Percentiles rank a stretch among this genome's conserved stretches.
Conservation (phyloP, 2,797 vertebrate genomes). For the Zalophus californianus region DNA sequence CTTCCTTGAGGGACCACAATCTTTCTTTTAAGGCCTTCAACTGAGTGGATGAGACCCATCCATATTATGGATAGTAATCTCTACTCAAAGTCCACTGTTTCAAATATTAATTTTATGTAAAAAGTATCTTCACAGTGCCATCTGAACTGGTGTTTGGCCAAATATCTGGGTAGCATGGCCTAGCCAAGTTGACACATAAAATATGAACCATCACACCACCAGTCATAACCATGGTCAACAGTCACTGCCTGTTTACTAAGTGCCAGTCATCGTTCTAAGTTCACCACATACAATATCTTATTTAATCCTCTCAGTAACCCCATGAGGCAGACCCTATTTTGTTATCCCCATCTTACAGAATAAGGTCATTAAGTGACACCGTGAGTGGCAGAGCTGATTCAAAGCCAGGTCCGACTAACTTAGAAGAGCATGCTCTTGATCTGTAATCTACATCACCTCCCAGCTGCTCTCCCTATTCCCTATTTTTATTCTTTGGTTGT, state of each 20-base stretch:
- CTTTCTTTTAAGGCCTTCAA: neutral
- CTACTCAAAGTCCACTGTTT: neutral
- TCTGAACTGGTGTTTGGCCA: neutral
- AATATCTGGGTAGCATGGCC: neutral
- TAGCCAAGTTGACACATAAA: neutral
- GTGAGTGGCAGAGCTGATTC: neutral
- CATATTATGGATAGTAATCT: neutral
- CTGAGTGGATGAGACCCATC: neutral
- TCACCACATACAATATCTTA: neutral
- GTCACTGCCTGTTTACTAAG: neutral
- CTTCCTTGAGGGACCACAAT: neutral
- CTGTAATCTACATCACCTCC: neutral
- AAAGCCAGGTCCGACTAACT: neutral
- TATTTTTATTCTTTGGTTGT: neutral
- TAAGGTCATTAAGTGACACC: neutral
- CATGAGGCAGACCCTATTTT: neutral
- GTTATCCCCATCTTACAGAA: neutral
- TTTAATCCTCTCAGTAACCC: neutral
- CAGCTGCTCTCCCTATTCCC: rapidly evolving
- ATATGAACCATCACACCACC: neutral
- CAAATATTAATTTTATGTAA: neutral
- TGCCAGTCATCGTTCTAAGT: neutral
- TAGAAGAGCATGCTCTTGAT: neutral
- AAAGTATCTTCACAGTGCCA: neutral
- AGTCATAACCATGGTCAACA: too few relatives aligned